These are phyloP conservation scores for Abramis brama DNA, from an alignment of 2,113 vertebrate genomes.

Conservation along the genomic window DNA sequence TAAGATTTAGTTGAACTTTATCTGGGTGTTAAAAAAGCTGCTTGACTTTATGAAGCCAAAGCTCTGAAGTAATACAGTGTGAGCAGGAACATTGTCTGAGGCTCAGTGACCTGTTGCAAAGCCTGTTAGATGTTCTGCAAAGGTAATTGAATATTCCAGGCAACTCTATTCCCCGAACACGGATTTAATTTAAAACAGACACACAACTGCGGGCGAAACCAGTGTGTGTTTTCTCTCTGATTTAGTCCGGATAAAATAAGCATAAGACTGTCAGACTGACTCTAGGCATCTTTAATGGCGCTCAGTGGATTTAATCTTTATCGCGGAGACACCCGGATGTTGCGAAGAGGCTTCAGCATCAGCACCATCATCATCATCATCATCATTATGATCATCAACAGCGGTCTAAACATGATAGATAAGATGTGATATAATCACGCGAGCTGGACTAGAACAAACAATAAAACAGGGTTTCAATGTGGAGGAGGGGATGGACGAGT, in stretches of 20 bases:
- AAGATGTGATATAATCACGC: conserved; percentile 33
- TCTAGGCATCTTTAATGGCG: background rate
- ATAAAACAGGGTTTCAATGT: conserved; percentile 71
- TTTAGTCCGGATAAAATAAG: background rate
- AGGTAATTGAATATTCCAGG: conserved; percentile 23
- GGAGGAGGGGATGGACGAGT: conserved; percentile 76
- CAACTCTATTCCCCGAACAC: background rate
- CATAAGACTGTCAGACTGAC: background rate
- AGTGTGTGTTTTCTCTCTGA: background rate
- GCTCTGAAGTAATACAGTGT: background rate
- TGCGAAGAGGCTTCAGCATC: conserved; percentile 69
- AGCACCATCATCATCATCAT: conserved; percentile 52
- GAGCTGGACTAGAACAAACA: background rate
- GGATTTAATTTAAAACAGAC: conserved; percentile 14
- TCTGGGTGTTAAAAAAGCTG: background rate
- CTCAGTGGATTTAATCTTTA: conserved; percentile 15
- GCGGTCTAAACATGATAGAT: conserved; percentile 55
- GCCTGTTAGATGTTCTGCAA: conserved; percentile 15
- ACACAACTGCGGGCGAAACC: background rate
- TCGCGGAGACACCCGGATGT: conserved; percentile 75
- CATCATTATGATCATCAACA: conserved; percentile 41
- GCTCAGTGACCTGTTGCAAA: conserved; percentile 13
- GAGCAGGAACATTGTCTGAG: background rate
- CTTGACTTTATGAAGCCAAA: background rate
- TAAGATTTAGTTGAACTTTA: conserved; percentile 59